Conservation (phyloP, 2,797 vertebrate genomes). For the Semotilus atromaculatus region DNA sequence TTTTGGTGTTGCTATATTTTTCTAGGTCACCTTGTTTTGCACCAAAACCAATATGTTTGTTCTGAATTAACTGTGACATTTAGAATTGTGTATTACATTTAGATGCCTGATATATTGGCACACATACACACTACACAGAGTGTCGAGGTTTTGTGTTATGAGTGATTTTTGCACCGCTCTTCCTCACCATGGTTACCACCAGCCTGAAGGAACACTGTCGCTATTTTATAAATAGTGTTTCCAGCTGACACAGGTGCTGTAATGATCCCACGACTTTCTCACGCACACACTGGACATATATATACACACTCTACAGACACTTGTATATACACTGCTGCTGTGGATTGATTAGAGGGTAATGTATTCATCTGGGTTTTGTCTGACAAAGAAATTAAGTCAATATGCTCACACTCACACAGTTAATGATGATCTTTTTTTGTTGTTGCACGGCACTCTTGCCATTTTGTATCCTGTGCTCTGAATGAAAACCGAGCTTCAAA, state of each 20-base stretch:
- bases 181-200: slow-evolving; percentile 35
- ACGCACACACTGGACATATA: slow-evolving; percentile 19
- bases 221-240: slow-evolving; percentile 56
- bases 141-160: slow-evolving; percentile 10
- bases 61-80: slow-evolving; percentile 14
- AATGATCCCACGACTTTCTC: slow-evolving; percentile 33
- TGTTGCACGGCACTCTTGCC: not conserved
- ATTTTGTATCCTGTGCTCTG: not conserved
- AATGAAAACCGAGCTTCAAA: not conserved
- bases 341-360: slow-evolving; percentile 6
- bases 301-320: slow-evolving; percentile 4
- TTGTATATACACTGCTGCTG: slow-evolving; percentile 26
- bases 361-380: slow-evolving; percentile 8
- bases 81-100: not conserved
- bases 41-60: not conserved
- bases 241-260: slow-evolving; percentile 46
- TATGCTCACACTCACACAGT: not conserved
- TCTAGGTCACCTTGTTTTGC: slow-evolving; percentile 6
- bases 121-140: not conserved
- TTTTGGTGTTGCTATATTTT: not conserved
- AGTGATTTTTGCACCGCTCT: slow-evolving; percentile 44
- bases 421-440: not conserved
- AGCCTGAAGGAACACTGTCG: slow-evolving; percentile 42
- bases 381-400: not conserved
- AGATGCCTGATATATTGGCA: slow-evolving; percentile 3